These are phyloP conservation scores for Rallus crepitans DNA, from an alignment of 2,797 vertebrate species.

Conservation along the genomic window DNA sequence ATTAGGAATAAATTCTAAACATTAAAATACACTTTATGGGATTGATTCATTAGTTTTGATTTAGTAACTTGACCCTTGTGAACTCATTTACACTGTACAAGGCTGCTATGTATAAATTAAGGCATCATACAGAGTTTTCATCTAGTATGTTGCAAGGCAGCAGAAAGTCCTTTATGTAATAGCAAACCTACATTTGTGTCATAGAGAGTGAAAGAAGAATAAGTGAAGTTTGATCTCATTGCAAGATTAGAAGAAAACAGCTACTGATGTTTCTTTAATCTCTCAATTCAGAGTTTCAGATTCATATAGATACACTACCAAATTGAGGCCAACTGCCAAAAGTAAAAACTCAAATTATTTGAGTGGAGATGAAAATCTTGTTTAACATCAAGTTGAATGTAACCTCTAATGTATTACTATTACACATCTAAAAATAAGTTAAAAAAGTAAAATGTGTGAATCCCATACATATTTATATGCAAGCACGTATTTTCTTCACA, in stretches of 20 bases:
- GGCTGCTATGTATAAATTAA: background rate
- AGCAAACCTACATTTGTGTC: background rate
- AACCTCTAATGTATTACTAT: background rate
- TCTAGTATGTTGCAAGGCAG: background rate
- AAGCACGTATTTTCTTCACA: background rate
- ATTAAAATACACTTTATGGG: background rate
- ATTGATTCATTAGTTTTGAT: background rate
- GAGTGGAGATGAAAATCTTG: background rate
- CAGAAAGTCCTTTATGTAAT: background rate
- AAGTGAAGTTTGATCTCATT: background rate
- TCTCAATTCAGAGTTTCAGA: background rate
- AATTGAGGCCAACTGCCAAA: conserved; percentile 19
- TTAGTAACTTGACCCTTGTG: background rate
- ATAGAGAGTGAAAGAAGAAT: background rate
- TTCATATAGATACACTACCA: background rate
- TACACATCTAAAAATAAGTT: background rate
- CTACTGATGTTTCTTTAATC: conserved; percentile 14
- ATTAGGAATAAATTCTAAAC: background rate
- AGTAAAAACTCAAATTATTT: conserved; percentile 12
- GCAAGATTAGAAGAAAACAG: conserved; percentile 1
- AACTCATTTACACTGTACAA: background rate
- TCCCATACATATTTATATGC: background rate
- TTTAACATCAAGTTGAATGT: conserved; percentile 1
- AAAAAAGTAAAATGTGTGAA: background rate
- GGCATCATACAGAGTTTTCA: background rate